Percentiles rank a stretch among this genome's conserved stretches.
These are phyloP conservation scores for Melospiza melodia DNA, from an alignment of 2,113 vertebrate genomes.

Conservation along the genomic window DNA sequence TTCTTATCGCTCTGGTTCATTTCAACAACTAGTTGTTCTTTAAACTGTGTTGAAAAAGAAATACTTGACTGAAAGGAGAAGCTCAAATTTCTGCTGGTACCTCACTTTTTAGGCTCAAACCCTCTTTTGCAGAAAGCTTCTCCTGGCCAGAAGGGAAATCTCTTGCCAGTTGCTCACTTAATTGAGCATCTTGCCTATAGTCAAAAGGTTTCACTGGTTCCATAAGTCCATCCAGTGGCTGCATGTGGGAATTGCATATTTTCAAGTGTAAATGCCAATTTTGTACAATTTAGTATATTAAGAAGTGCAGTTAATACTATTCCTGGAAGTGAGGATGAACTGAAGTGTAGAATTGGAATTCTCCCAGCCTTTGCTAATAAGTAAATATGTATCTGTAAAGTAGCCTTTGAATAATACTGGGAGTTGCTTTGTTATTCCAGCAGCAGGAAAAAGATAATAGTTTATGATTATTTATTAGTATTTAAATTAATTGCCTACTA, in stretches of 20 bases:
- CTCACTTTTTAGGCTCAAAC: not conserved
- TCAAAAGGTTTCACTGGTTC: not conserved
- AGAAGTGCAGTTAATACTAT: not conserved
- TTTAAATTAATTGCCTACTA: not conserved
- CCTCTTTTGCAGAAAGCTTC: not conserved
- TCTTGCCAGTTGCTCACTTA: not conserved
- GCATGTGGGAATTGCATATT: constrained; percentile 10
- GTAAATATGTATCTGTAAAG: not conserved
- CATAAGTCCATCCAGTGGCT: constrained; percentile 54
- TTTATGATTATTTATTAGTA: not conserved
- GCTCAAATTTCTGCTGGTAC: not conserved
- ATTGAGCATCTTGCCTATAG: not conserved
- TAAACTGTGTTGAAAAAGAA: not conserved
- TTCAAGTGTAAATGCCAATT: not conserved
- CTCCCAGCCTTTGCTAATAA: not conserved
- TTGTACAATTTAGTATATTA: not conserved
- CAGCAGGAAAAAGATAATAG: not conserved
- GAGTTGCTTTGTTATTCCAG: not conserved
- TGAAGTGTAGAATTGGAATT: not conserved
- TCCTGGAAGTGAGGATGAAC: not conserved
- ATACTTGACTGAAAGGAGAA: rapidly evolving
- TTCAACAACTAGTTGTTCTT: not conserved
- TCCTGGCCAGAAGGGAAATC: not conserved
- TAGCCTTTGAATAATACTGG: not conserved
- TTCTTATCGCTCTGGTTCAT: not conserved